phyloP scores from a whole-genome alignment of 2,797 vertebrate species.

The Sphaeramia orbicularis region DNA sequence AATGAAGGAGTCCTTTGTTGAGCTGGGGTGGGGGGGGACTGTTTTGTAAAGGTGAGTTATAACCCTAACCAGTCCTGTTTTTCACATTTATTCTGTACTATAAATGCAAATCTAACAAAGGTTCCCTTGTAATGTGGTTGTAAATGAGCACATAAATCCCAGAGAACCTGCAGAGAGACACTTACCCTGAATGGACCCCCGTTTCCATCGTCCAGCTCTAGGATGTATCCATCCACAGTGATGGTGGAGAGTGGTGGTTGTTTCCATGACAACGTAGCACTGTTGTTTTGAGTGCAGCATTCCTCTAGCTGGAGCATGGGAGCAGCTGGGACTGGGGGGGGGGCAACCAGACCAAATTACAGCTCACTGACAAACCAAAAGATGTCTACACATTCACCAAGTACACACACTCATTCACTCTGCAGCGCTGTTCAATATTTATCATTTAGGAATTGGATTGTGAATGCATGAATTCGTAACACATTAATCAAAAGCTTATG shows the following conservation, averaged over 20 bases:
- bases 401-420: slow-evolving; percentile 5
- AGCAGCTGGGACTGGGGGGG: slow-evolving; percentile 93
- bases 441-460: slow-evolving; percentile 12
- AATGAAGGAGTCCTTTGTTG: slow-evolving; percentile 54
- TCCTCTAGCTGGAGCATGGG: slow-evolving; percentile 98
- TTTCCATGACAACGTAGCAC: slow-evolving; percentile 98
- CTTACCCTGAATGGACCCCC: slow-evolving; percentile 96
- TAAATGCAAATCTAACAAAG: slow-evolving; percentile 25
- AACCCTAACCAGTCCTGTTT: slow-evolving; percentile 12
- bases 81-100: slow-evolving; percentile 14
- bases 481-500: slow-evolving; percentile 6
- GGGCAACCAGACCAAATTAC: slow-evolving; percentile 61
- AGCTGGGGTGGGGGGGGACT: neutral
- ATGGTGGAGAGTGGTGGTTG: slow-evolving; percentile 96
- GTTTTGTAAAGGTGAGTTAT: slow-evolving; percentile 55
- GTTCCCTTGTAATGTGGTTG: neutral
- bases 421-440: slow-evolving; percentile 24
- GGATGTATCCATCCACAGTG: slow-evolving; percentile 96
- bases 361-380: slow-evolving; percentile 29
- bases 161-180: slow-evolving; percentile 20
- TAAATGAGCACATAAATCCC: slow-evolving; percentile 4
- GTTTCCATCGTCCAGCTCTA: slow-evolving; percentile 96
- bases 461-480: slow-evolving; percentile 16
- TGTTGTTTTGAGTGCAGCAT: slow-evolving; percentile 98
- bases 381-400: neutral